Percentiles rank a stretch among this genome's conserved stretches.
Evolutionary conservation across 2,113 vertebrate species (phyloP).

Genomic region (Brachypteracias leptosomus): DNA sequence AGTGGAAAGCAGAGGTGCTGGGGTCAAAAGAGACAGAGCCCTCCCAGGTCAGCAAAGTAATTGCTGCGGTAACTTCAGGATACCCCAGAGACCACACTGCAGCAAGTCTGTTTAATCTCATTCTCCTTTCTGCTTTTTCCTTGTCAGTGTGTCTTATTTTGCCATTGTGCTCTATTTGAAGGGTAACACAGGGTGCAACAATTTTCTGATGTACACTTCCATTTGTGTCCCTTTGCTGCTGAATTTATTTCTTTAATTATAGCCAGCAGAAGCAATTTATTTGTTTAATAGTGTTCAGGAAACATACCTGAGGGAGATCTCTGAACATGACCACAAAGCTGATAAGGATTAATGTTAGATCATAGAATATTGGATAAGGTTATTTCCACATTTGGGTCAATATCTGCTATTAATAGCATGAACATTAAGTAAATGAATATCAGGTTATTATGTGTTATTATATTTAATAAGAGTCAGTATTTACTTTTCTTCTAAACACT

Average conservation of each 20-base stretch:
- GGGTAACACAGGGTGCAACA: not conserved
- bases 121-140: not conserved
- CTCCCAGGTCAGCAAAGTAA: not conserved
- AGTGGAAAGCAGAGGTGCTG: not conserved
- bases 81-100: not conserved
- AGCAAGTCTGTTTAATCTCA: not conserved
- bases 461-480: not conserved
- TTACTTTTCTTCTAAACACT: not conserved
- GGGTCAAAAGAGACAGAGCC: not conserved
- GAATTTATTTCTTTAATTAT: not conserved
- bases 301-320: not conserved
- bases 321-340: not conserved
- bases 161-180: not conserved
- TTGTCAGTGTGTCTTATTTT: not conserved
- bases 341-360: slow-evolving; percentile 15
- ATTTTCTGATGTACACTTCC: not conserved
- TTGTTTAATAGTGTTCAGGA: not conserved
- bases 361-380: not conserved
- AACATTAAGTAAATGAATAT: not conserved
- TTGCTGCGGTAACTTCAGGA: not conserved
- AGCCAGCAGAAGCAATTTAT: not conserved
- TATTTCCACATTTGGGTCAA: not conserved
- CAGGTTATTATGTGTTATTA: not conserved
- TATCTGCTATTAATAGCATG: not conserved
- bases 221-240: not conserved